These are phyloP conservation scores for Euwallacea fornicatus DNA, from an alignment of 1,140 invertebrate genomes.

Conservation along the genomic window DNA sequence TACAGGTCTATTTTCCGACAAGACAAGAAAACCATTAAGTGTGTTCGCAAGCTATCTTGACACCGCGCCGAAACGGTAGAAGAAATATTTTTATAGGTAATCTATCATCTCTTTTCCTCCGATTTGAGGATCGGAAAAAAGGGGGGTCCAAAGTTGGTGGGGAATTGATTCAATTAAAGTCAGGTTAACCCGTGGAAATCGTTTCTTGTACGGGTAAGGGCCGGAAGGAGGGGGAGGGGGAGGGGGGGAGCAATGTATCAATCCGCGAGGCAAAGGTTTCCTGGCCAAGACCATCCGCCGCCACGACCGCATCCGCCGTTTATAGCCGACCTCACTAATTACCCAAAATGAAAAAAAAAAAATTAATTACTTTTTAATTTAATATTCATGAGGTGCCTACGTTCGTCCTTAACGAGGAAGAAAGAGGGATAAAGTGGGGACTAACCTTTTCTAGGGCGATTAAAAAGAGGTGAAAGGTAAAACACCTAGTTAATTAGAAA, in stretches of 20 bases:
- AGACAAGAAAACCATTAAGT: constrained; percentile 2
- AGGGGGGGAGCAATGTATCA: too few species aligned
- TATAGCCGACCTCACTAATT: not conserved
- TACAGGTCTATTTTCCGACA: not conserved
- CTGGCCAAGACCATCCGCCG: not conserved
- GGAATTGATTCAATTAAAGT: too few species aligned
- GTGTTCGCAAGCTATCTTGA: constrained; percentile 5
- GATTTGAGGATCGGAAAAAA: not conserved
- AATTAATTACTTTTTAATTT: constrained; percentile 8
- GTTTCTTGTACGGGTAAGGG: too few species aligned
- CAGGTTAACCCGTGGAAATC: too few species aligned
- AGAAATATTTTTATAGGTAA: constrained; percentile 7
- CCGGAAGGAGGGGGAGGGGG: too few species aligned
- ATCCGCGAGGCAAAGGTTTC: too few species aligned
- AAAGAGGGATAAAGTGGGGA: too few species aligned
- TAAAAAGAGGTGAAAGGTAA: too few species aligned
- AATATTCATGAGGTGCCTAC: not conserved
- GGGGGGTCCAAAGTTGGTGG: too few species aligned
- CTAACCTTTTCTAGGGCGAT: too few species aligned
- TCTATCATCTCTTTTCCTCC: not conserved
- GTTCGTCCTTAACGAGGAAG: too few species aligned
- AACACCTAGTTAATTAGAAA: too few species aligned
- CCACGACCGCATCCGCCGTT: not conserved
- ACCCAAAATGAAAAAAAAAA: constrained; percentile 1
- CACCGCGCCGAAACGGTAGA: not conserved